phyloP scores from a whole-genome alignment of 2,797 vertebrate species.

The Mareca penelope region DNA sequence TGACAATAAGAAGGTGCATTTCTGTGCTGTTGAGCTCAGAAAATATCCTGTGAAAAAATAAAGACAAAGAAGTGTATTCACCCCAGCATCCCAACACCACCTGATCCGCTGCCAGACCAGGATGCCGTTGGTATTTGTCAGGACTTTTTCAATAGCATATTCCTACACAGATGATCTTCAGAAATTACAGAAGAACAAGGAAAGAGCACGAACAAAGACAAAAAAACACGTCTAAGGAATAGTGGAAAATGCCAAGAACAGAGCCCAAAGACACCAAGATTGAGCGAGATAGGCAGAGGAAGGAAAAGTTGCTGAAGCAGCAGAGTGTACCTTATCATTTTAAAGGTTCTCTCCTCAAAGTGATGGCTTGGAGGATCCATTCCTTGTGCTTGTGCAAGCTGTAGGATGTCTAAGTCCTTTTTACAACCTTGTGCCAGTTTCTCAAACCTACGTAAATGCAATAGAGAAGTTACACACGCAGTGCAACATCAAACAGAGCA shows the following conservation, averaged over 20 bases:
- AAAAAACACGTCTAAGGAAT: neutral
- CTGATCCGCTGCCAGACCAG: neutral
- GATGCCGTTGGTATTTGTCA: neutral
- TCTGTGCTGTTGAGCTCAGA: constrained; percentile 97
- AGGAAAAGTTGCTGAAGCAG: neutral
- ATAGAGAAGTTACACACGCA: neutral
- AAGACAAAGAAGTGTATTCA: neutral
- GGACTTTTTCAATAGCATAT: neutral
- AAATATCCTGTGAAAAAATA: constrained; percentile 86
- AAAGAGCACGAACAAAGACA: neutral
- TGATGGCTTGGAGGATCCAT: constrained; percentile 92
- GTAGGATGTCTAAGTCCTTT: constrained; percentile 90
- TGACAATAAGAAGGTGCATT: constrained; percentile 92
- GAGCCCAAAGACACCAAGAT: neutral
- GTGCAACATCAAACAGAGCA: neutral
- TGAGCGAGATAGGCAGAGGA: neutral
- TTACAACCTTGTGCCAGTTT: constrained; percentile 91
- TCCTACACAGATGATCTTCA: neutral
- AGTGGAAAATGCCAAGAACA: neutral
- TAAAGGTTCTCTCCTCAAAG: constrained; percentile 92
- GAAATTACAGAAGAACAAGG: neutral
- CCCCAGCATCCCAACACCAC: neutral
- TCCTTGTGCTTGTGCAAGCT: constrained; percentile 87
- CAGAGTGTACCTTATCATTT: constrained; percentile 86
- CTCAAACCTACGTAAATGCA: constrained; percentile 85